phyloP scores from a whole-genome alignment of 1,140 invertebrate genomes.

The Drosophila sulfurigaster region DNA sequence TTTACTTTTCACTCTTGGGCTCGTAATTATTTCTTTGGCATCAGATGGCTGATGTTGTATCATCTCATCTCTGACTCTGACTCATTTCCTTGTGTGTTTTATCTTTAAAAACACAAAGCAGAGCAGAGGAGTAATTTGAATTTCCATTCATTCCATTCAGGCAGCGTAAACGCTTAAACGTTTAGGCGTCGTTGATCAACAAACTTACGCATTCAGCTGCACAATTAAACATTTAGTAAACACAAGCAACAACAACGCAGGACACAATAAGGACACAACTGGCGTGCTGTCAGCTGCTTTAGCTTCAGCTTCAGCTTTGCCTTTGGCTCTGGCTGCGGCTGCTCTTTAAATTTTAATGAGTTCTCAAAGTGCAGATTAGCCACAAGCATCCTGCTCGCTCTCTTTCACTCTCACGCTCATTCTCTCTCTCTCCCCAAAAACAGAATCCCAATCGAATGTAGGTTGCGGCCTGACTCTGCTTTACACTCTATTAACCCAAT shows the following conservation, averaged over 20 bases:
- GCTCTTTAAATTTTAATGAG: slow-evolving; percentile 72
- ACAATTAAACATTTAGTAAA: slow-evolving; percentile 47
- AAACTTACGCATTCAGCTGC: slow-evolving; percentile 12
- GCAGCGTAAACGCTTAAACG: slow-evolving; percentile 10
- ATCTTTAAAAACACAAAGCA: neutral
- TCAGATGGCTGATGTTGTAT: slow-evolving; percentile 20
- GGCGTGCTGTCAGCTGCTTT: slow-evolving; percentile 40
- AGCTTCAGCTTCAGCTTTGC: slow-evolving; percentile 15
- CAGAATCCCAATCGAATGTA: slow-evolving; percentile 55
- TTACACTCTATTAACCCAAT: slow-evolving; percentile 84
- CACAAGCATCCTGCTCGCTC: slow-evolving; percentile 3
- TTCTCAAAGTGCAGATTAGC: slow-evolving; percentile 69
- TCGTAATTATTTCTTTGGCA: slow-evolving; percentile 48
- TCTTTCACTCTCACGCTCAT: neutral
- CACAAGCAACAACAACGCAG: slow-evolving; percentile 8
- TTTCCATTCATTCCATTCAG: slow-evolving; percentile 23
- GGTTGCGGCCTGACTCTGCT: slow-evolving; percentile 68
- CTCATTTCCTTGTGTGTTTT: slow-evolving; percentile 47
- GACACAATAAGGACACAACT: slow-evolving; percentile 17
- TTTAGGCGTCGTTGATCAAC: slow-evolving; percentile 9
- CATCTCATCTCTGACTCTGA: slow-evolving; percentile 19
- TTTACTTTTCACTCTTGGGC: slow-evolving; percentile 43
- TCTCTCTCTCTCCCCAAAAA: neutral
- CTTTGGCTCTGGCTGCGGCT: too few species aligned
- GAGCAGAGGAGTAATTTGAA: neutral